Evolutionary conservation across 2,888 invertebrate species (phyloP).

Genomic region (Seira ritae): DNA sequence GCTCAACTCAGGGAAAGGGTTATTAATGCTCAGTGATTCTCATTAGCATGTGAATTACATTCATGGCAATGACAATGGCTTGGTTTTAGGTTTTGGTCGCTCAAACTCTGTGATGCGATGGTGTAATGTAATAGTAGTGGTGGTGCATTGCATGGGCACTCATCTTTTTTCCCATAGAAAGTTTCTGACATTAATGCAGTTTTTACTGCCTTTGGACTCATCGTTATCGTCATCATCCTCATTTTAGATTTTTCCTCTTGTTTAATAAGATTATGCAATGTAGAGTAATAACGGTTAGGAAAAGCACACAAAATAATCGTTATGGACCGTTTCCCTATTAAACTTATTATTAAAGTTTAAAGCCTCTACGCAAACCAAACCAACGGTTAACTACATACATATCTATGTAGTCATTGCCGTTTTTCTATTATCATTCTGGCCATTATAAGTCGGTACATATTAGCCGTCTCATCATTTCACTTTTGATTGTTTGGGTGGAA

Average conservation of each 20-base stretch:
- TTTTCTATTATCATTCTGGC: background rate
- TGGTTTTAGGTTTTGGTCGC: no score
- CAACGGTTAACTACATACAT: no score
- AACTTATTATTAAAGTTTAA: background rate
- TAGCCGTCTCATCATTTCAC: background rate
- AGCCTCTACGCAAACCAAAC: no score
- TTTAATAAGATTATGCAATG: slow-evolving; percentile 19
- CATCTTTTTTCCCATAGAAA: background rate
- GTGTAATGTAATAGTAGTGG: background rate
- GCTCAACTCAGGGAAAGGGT: slow-evolving; percentile 36
- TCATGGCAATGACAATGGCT: slow-evolving; percentile 57
- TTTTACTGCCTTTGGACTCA: background rate
- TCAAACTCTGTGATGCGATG: no score
- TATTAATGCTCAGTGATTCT: slow-evolving; percentile 59
- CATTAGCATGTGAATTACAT: slow-evolving; percentile 63
- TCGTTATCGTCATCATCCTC: slow-evolving; percentile 13
- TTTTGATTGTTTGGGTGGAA: background rate
- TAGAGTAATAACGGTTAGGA: background rate
- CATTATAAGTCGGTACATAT: no score
- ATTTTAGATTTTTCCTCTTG: slow-evolving; percentile 17
- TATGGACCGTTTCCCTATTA: background rate
- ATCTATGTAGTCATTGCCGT: no score
- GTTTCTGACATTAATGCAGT: background rate
- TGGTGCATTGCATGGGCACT: background rate
- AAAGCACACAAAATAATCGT: background rate